A percentile compares a stretch with the other conserved stretches of the same genome.
These are phyloP conservation scores for Carcina quercana DNA, from an alignment of 2,888 invertebrate genomes.

Conservation along the genomic window DNA sequence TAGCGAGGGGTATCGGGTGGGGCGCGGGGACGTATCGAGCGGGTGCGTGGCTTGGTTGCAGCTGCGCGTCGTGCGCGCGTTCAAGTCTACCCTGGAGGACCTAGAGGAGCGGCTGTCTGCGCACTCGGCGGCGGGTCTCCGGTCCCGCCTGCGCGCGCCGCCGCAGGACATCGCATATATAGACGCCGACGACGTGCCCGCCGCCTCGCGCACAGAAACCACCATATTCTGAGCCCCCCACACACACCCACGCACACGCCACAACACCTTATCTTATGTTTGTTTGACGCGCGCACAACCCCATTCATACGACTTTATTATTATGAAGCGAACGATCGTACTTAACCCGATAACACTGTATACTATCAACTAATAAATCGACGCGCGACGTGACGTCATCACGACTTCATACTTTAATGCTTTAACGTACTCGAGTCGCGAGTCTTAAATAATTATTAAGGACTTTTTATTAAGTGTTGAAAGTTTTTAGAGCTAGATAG, in stretches of 20 bases:
- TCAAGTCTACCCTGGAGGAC: constrained; percentile 99
- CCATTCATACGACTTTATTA: no score
- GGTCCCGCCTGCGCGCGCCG: constrained; percentile 84
- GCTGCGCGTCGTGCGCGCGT: constrained; percentile 99
- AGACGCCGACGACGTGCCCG: constrained; percentile 78
- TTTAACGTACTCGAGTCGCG: constrained; percentile 23
- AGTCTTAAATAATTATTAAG: constrained; percentile 41
- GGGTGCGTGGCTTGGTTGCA: constrained; percentile 79
- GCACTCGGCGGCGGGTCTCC: constrained; percentile 96
- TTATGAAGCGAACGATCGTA: constrained; percentile 32
- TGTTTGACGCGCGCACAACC: no score
- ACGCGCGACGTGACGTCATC: constrained; percentile 21
- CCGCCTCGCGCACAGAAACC: constrained; percentile 21
- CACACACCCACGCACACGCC: constrained; percentile 8
- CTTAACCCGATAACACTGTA: constrained; percentile 39
- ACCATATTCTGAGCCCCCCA: constrained; percentile 2
- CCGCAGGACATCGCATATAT: constrained; percentile 89
- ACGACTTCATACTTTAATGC: constrained; percentile 25
- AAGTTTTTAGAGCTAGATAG: constrained; percentile 51
- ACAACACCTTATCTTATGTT: neutral
- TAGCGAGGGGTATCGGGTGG: constrained; percentile 16
- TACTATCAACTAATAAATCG: no score
- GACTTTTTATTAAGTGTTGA: constrained; percentile 55
- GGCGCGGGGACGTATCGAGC: constrained; percentile 23
- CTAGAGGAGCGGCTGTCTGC: constrained; percentile 98